A percentile compares a stretch with the other conserved stretches of the same genome.
Conservation (phyloP, 1,140 invertebrate genomes). For the Heliconius nattereri region DNA sequence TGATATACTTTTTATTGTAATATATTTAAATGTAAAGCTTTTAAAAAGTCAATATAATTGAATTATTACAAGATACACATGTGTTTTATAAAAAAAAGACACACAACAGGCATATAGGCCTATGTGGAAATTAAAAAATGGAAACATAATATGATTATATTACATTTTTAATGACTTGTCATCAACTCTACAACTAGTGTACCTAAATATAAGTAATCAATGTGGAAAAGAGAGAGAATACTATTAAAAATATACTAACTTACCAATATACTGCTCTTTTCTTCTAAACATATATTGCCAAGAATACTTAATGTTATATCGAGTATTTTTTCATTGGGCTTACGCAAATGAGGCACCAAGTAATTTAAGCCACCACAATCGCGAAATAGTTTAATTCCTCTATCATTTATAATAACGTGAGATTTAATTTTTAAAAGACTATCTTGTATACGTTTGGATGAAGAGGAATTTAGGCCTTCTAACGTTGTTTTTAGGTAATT, state of each 20-base stretch:
- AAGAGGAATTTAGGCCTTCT: slow-evolving; percentile 69
- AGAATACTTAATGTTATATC: slow-evolving; percentile 82
- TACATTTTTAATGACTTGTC: not conserved
- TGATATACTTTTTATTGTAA: too few species aligned
- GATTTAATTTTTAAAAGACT: slow-evolving; percentile 69
- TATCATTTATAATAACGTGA: slow-evolving; percentile 65
- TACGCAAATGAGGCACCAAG: slow-evolving; percentile 73
- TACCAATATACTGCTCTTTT: slow-evolving; percentile 68
- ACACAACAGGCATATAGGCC: too few species aligned
- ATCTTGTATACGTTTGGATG: slow-evolving; percentile 69
- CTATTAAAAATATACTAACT: slow-evolving; percentile 35
- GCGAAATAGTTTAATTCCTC: slow-evolving; percentile 69
- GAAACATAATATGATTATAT: not conserved
- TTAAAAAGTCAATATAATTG: not conserved
- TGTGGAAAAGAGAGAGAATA: not conserved
- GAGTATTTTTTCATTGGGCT: slow-evolving; percentile 79
- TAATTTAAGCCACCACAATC: slow-evolving; percentile 71
- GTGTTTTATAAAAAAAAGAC: too few species aligned
- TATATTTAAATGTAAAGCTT: not conserved
- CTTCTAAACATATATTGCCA: slow-evolving; percentile 82
- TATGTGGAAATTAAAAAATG: too few species aligned
- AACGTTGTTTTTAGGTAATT: slow-evolving; percentile 63
- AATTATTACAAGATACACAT: too few species aligned
- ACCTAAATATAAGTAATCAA: not conserved
- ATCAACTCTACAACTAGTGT: not conserved